phyloP scores from a whole-genome alignment of 1,140 invertebrate genomes.

The Papilio machaon region DNA sequence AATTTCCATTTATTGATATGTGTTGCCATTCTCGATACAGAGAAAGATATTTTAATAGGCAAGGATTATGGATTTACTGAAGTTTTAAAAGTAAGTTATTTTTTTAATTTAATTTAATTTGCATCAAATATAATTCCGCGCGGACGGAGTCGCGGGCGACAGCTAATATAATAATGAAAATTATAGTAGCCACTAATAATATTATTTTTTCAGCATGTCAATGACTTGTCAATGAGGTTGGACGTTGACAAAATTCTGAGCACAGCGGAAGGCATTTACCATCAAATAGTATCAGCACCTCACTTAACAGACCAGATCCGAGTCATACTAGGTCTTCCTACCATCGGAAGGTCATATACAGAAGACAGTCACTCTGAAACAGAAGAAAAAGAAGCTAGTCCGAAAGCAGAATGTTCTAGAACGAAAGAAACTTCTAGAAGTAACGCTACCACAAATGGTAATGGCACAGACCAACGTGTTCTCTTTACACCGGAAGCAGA shows the following conservation, averaged over 20 bases:
- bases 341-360: constrained; percentile 46
- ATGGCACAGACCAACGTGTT: constrained; percentile 40
- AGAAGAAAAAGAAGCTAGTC: constrained; percentile 12
- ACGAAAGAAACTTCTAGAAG: constrained; percentile 15
- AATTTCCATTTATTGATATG: constrained; percentile 97
- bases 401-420: neutral
- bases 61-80: constrained; percentile 97
- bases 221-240: constrained; percentile 93
- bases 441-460: constrained; percentile 48
- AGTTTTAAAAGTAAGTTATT: constrained; percentile 92
- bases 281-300: constrained; percentile 88
- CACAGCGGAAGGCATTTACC: constrained; percentile 94
- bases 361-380: constrained; percentile 45
- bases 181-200: too few species aligned
- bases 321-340: constrained; percentile 85
- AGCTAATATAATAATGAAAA: too few species aligned
- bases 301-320: constrained; percentile 87
- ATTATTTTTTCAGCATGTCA: constrained; percentile 91
- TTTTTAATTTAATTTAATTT: neutral
- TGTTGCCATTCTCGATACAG: constrained; percentile 94
- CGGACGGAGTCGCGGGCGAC: too few species aligned
- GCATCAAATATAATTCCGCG: too few species aligned
- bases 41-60: constrained; percentile 93
- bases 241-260: constrained; percentile 90
- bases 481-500: constrained; percentile 63